These are phyloP conservation scores for Mercenaria mercenaria DNA, from an alignment of 1,140 invertebrate species.

Conservation along the genomic window DNA sequence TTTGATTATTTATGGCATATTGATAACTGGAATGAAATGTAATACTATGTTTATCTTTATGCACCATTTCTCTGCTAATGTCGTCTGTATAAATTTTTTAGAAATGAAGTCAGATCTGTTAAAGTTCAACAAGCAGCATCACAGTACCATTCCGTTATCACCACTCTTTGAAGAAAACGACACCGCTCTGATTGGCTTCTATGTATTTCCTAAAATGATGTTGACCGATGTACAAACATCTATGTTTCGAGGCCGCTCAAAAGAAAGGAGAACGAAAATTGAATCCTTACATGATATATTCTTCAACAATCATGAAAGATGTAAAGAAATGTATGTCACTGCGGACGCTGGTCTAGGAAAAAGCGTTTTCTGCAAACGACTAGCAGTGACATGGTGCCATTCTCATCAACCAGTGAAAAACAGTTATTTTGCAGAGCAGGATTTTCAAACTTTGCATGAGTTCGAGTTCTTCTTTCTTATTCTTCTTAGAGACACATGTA, in stretches of 20 bases:
- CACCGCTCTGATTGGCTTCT: background rate
- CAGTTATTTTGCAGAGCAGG: background rate
- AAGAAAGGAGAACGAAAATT: background rate
- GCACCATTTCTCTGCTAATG: too few relatives aligned
- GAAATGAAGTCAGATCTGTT: background rate
- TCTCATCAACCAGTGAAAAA: background rate
- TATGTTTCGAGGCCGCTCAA: background rate
- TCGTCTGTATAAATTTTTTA: too few relatives aligned
- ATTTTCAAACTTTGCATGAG: background rate
- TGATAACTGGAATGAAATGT: too few relatives aligned
- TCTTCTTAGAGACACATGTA: background rate
- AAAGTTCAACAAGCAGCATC: background rate
- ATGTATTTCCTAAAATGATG: background rate
- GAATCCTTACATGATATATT: background rate
- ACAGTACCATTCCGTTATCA: background rate
- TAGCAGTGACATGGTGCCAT: background rate
- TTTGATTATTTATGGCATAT: too few relatives aligned
- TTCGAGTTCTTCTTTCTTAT: slow-evolving; percentile 20
- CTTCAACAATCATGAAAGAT: background rate
- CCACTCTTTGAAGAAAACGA: background rate
- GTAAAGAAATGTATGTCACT: slow-evolving; percentile 1
- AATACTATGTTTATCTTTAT: too few relatives aligned
- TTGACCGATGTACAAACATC: background rate
- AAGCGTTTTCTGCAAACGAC: background rate
- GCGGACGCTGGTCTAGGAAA: slow-evolving; percentile 21